Conservation (phyloP, 2,113 vertebrate species). For the Aythya baeri region DNA sequence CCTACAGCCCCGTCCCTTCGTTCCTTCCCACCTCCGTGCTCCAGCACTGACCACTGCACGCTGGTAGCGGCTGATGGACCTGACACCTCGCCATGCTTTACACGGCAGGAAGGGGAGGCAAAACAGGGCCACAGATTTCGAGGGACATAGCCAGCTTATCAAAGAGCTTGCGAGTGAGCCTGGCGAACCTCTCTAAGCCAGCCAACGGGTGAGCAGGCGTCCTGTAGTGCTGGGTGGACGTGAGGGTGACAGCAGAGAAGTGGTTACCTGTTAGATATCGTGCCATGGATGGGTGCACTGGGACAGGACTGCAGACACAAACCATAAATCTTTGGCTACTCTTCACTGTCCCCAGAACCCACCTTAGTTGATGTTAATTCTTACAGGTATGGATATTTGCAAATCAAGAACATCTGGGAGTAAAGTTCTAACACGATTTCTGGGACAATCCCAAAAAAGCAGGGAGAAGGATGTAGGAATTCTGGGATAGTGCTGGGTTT, state of each 20-base stretch:
- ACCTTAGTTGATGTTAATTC: background rate
- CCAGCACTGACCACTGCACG: accelerated
- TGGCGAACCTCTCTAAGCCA: background rate
- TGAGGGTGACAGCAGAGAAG: accelerated
- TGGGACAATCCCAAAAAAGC: background rate
- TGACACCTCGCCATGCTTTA: background rate
- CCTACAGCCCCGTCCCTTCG: background rate
- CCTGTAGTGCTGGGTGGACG: accelerated
- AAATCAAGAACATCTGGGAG: background rate
- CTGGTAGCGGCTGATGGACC: no score
- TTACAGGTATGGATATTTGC: background rate
- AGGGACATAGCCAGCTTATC: background rate
- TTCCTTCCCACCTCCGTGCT: background rate
- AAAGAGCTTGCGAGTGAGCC: background rate
- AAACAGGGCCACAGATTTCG: background rate
- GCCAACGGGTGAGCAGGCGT: background rate
- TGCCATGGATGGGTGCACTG: background rate
- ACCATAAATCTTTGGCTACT: background rate
- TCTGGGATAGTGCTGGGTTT: background rate
- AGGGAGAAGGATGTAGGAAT: background rate
- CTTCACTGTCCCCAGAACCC: background rate
- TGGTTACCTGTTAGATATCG: accelerated
- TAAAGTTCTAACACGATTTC: background rate
- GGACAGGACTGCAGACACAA: background rate
- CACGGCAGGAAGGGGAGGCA: background rate